Evolutionary conservation across 2,797 vertebrate genomes (phyloP).

Genomic region (Sus cebifrons): DNA sequence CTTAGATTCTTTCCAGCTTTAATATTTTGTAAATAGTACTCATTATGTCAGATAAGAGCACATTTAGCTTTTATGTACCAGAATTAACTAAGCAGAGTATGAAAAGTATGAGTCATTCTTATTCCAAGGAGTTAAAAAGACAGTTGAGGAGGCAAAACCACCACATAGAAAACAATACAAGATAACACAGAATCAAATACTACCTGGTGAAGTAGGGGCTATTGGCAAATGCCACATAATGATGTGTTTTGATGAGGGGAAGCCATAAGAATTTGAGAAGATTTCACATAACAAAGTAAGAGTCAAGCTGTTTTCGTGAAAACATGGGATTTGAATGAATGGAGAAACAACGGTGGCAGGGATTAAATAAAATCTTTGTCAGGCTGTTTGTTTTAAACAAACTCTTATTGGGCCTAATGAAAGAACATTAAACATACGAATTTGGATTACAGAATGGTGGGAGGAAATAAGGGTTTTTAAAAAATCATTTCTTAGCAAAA

Average conservation of each 20-base stretch:
- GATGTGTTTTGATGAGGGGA: neutral
- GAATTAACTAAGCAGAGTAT: neutral
- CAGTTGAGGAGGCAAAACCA: neutral
- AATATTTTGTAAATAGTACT: neutral
- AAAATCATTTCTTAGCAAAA: conserved; percentile 5
- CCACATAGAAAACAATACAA: neutral
- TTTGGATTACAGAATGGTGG: neutral
- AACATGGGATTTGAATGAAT: neutral
- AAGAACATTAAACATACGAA: conserved; percentile 7
- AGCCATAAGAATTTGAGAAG: neutral
- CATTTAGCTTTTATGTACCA: neutral
- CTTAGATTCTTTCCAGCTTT: conserved; percentile 32
- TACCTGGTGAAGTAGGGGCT: neutral
- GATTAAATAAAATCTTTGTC: neutral
- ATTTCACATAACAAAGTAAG: neutral
- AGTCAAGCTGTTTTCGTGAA: neutral
- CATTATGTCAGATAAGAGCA: neutral
- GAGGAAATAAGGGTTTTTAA: neutral
- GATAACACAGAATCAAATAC: neutral
- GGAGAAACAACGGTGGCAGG: neutral
- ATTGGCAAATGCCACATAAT: neutral
- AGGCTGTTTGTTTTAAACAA: neutral
- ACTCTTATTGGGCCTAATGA: neutral
- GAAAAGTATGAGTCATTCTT: neutral
- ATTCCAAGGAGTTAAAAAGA: conserved; percentile 44